phyloP scores from a whole-genome alignment of 2,797 vertebrate species.

The Lophotriccus pileatus region DNA sequence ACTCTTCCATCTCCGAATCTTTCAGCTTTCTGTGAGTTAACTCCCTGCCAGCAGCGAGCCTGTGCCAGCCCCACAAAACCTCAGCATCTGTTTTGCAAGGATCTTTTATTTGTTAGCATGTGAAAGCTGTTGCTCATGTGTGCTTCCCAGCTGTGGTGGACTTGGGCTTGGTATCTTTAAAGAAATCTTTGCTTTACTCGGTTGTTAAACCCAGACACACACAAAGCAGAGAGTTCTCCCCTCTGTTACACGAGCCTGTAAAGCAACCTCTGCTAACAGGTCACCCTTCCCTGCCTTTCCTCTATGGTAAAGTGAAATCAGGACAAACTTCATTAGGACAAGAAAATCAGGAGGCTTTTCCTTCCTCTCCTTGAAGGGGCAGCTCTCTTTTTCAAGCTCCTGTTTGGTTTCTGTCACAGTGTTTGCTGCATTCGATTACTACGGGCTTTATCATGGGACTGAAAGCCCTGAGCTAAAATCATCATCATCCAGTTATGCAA shows the following conservation, averaged over 20 bases:
- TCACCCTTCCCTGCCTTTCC: background rate
- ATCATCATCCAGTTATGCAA: conserved; percentile 5
- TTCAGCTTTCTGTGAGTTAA: conserved; percentile 57
- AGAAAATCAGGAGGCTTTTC: background rate
- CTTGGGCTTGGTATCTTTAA: conserved; percentile 54
- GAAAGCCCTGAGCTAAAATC: conserved; percentile 15
- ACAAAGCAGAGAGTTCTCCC: conserved; percentile 11
- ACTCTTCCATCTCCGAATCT: conserved; percentile 67
- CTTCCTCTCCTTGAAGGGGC: background rate
- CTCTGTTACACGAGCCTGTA: background rate
- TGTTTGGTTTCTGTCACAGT: background rate
- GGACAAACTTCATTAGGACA: background rate
- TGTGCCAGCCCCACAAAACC: conserved; percentile 72
- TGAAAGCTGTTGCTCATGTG: conserved; percentile 72
- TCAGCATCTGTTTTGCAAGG: conserved; percentile 79
- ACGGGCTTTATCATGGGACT: background rate
- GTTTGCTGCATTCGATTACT: background rate
- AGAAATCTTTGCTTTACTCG: conserved; percentile 57
- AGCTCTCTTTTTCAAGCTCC: background rate
- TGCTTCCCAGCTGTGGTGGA: conserved; percentile 73
- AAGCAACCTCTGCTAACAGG: conserved; percentile 1
- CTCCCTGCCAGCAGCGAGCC: conserved; percentile 67
- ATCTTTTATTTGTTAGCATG: conserved; percentile 74
- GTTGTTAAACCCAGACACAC: conserved; percentile 40
- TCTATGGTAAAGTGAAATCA: background rate